Base-by-base conservation (phyloP, 2,888 invertebrate genomes). In the Protonemura montana region DNA sequence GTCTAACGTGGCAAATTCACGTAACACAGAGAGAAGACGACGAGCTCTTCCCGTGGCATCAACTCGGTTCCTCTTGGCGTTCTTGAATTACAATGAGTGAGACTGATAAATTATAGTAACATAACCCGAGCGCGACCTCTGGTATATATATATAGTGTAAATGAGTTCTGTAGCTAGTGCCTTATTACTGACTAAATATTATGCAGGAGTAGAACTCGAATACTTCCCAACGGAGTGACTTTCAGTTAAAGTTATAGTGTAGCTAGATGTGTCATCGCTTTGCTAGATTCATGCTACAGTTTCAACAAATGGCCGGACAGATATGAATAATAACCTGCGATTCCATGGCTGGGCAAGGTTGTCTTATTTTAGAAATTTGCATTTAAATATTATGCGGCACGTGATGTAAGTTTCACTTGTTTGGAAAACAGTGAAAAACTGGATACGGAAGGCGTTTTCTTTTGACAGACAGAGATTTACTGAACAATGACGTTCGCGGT, bases 241-340 rank as follows among this genome's bases (percentile, higher is more conserved):
- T n/a, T n/a, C n/a, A n/a, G n/a, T n/a, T n/a, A n/a, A n/a, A n/a
- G n/a, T n/a, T n/a, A n/a, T n/a, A 59, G 59, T 59, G 59, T 59
- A 59, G 59, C 16, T 35, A 21, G 59, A 59, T 59, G 59, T 59
- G 59, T 59, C 59, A 13, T 59, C 59, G 21, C 59, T 59, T 59
- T 59, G 16, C 59, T 16, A 59, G 16, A 59, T 1, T 59, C 13
- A 2, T 21, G 59, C 59, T 2, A 3, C 16, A 13, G 59, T 21
- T 59, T n/a, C n/a, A 59, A 59, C 59, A 59, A 59, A 59, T 59
- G 59, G 59, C 59, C 59, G 59, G 59, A 59, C 6, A 59, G 59
- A 59, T 59, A 59, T 59, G 59, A 59, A 59, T 59, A 59, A 59
- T 59, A 59, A 59, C 59, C 21, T 13, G 59, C 21, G 59, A 59